These are phyloP conservation scores for Drosophila insularis DNA, from an alignment of 1,140 invertebrate genomes.

Conservation along the genomic window DNA sequence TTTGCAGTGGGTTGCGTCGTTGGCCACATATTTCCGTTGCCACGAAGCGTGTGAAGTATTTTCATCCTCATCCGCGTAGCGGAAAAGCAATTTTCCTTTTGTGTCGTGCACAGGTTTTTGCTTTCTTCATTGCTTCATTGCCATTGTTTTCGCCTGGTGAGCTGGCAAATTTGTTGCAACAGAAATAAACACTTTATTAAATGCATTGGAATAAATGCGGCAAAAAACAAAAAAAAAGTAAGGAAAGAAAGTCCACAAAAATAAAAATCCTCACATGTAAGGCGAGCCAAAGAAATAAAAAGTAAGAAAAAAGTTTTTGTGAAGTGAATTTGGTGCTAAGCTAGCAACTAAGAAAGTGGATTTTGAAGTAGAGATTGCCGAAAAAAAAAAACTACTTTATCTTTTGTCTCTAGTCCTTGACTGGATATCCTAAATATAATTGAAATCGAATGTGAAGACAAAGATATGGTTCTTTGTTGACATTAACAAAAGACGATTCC, in stretches of 20 bases:
- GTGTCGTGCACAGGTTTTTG: conserved; percentile 74
- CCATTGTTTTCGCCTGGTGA: conserved; percentile 68
- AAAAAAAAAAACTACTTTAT: not conserved
- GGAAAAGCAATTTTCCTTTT: conserved; percentile 80
- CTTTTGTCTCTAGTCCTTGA: not conserved
- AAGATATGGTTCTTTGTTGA: not conserved
- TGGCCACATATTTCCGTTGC: conserved; percentile 71
- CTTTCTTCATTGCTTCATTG: conserved; percentile 29
- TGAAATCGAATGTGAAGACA: conserved; percentile 4
- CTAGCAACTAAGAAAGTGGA: conserved; percentile 36
- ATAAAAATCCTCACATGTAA: conserved; percentile 3
- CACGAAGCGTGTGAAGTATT: conserved; percentile 74
- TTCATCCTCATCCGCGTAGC: conserved; percentile 57
- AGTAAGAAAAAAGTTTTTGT: conserved; percentile 46
- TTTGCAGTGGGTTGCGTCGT: conserved; percentile 41
- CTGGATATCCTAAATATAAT: not conserved
- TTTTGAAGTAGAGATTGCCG: conserved; percentile 16
- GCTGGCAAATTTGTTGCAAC: conserved; percentile 79
- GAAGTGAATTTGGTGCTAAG: conserved; percentile 78
- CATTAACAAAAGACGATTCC: no score
- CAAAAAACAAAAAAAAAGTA: conserved; percentile 1
- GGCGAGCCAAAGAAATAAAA: conserved; percentile 13
- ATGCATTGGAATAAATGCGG: conserved; percentile 76
- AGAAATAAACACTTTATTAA: conserved; percentile 81
- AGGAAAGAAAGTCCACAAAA: conserved; percentile 3